Evolutionary conservation across 2,113 vertebrate species (phyloP).

Genomic region (Toxotes chatareus): DNA sequence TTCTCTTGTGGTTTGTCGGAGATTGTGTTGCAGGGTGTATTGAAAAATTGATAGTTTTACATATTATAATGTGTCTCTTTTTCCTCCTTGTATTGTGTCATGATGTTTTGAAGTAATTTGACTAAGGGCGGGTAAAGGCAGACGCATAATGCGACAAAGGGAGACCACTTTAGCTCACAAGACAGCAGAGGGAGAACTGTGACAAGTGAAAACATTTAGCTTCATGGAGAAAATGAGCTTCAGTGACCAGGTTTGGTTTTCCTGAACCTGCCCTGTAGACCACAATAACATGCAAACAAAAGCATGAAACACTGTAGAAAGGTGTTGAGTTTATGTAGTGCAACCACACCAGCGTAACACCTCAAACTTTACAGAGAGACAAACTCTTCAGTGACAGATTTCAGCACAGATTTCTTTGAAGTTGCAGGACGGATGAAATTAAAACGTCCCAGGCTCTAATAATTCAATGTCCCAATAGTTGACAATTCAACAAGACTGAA

Average conservation of each 20-base stretch:
- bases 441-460: too few species aligned
- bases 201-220: slow-evolving; percentile 27
- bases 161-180: slow-evolving; percentile 17
- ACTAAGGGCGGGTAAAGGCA: background rate
- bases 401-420: background rate
- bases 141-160: background rate
- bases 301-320: background rate
- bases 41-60: slow-evolving; percentile 57
- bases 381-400: background rate
- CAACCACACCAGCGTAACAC: too few species aligned
- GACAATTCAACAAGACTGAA: background rate
- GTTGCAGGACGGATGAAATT: background rate
- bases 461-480: background rate
- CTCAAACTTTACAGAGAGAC: too few species aligned
- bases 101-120: slow-evolving; percentile 62
- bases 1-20: slow-evolving; percentile 41
- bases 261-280: slow-evolving; percentile 7
- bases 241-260: background rate
- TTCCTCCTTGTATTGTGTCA: slow-evolving; percentile 37
- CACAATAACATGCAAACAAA: slow-evolving; percentile 1
- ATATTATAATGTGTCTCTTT: slow-evolving; percentile 16
- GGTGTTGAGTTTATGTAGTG: too few species aligned
- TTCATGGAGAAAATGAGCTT: background rate
- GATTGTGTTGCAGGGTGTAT: slow-evolving; percentile 37
- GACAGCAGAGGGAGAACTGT: background rate